Evolutionary conservation across 2,113 vertebrate genomes (phyloP).

Genomic region (Apteryx owenii): DNA sequence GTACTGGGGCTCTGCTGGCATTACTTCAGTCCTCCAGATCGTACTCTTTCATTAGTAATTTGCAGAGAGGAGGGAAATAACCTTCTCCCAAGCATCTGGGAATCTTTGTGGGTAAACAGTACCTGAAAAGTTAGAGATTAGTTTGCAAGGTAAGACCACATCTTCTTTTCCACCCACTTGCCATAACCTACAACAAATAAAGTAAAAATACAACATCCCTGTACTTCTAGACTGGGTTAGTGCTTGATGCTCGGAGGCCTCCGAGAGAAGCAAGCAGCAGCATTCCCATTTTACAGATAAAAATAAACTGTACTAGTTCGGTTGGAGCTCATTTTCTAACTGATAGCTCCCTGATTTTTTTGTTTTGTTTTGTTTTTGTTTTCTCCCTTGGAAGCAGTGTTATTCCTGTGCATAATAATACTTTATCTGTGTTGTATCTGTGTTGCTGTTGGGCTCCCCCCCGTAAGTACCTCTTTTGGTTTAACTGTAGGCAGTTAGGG

Average conservation of each 20-base stretch:
- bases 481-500: not conserved
- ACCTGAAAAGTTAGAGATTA: not conserved
- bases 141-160: not conserved
- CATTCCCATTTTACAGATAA: not conserved
- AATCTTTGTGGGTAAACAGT: not conserved
- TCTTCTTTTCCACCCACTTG: not conserved
- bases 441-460: not conserved
- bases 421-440: not conserved
- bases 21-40: not conserved
- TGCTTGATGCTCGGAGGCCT: not conserved
- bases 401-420: not conserved
- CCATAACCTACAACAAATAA: not conserved
- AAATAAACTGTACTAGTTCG: not conserved
- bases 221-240: not conserved
- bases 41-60: not conserved
- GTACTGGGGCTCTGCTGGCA: not conserved
- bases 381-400: not conserved
- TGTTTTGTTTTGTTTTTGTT: not conserved
- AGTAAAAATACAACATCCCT: no score
- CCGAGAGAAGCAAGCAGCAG: not conserved
- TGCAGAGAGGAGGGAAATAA: not conserved
- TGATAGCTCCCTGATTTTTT: not conserved
- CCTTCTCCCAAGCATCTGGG: not conserved
- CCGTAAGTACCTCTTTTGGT: not conserved
- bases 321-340: constrained; percentile 27